Conservation (phyloP, 2,888 invertebrate species). For the Erebia palarica region DNA sequence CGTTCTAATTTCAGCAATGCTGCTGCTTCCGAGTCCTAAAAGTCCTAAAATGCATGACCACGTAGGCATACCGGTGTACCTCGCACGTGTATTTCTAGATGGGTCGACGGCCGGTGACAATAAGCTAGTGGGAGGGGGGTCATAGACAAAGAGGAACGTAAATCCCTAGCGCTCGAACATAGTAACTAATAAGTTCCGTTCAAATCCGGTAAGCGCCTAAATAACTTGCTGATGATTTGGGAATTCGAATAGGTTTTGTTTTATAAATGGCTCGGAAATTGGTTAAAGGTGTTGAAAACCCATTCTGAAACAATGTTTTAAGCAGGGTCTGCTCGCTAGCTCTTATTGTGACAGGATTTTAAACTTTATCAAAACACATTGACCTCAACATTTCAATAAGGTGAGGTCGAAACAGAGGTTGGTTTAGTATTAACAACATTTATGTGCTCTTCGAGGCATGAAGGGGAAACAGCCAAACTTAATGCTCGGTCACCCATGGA, state of each 20-base stretch:
- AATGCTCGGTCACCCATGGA: conserved; percentile 3
- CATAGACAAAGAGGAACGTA: conserved; percentile 55
- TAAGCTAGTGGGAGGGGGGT: conserved; percentile 47
- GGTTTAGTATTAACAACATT: not conserved
- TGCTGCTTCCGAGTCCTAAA: not conserved
- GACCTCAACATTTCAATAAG: too few species aligned
- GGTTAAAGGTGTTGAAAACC: not conserved
- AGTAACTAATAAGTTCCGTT: not conserved
- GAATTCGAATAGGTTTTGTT: conserved; percentile 1
- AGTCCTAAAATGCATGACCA: conserved; percentile 1
- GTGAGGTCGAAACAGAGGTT: not conserved
- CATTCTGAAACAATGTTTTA: not conserved
- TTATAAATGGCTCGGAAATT: not conserved
- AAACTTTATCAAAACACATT: too few species aligned
- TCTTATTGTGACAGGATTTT: too few species aligned
- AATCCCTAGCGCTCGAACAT: conserved; percentile 34
- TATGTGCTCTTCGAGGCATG: not conserved
- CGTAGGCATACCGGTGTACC: conserved; percentile 11
- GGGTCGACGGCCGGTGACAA: conserved; percentile 67
- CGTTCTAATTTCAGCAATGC: not conserved
- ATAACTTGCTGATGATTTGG: not conserved
- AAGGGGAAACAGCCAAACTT: not conserved
- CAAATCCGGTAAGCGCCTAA: conserved; percentile 8
- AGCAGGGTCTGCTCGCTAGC: too few species aligned
- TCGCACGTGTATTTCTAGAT: conserved; percentile 52